A percentile compares a stretch with the other conserved stretches of the same genome.
Evolutionary conservation across 2,888 invertebrate genomes (phyloP).

Genomic region (Epistrophella euchroma): DNA sequence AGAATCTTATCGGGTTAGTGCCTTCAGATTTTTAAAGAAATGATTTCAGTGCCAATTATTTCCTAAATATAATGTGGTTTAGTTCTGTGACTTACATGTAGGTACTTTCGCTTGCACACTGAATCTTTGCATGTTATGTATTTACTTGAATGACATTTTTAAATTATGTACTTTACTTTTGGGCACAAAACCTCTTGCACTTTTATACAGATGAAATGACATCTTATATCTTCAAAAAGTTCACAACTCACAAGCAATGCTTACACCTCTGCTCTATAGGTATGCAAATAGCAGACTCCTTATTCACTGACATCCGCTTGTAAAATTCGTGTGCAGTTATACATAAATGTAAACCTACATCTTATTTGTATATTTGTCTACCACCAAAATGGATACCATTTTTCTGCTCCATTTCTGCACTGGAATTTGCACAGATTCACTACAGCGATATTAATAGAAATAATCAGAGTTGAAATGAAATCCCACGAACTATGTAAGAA

Average conservation of each 20-base stretch:
- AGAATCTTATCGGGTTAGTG: too few species aligned
- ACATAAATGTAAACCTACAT: too few species aligned
- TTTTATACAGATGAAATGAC: not conserved
- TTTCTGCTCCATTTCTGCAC: constrained; percentile 71
- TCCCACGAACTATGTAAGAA: not conserved
- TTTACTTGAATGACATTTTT: not conserved
- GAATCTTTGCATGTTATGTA: too few species aligned
- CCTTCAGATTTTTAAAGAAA: too few species aligned
- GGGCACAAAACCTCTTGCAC: not conserved
- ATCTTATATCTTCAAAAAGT: not conserved
- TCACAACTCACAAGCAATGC: not conserved
- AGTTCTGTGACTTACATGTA: too few species aligned
- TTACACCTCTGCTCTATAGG: not conserved
- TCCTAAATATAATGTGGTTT: too few species aligned
- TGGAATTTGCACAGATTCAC: constrained; percentile 47
- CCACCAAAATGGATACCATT: constrained; percentile 65
- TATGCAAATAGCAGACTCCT: constrained; percentile 40
- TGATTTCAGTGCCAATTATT: too few species aligned
- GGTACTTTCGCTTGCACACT: too few species aligned
- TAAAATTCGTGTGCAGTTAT: not conserved
- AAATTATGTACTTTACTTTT: not conserved
- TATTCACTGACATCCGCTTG: constrained; percentile 30
- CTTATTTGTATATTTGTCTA: not conserved
- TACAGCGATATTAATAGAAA: constrained; percentile 62
- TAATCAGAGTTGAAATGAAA: constrained; percentile 36